Base-by-base conservation (phyloP, 2,797 vertebrate species). In the Ciconia nigra region DNA sequence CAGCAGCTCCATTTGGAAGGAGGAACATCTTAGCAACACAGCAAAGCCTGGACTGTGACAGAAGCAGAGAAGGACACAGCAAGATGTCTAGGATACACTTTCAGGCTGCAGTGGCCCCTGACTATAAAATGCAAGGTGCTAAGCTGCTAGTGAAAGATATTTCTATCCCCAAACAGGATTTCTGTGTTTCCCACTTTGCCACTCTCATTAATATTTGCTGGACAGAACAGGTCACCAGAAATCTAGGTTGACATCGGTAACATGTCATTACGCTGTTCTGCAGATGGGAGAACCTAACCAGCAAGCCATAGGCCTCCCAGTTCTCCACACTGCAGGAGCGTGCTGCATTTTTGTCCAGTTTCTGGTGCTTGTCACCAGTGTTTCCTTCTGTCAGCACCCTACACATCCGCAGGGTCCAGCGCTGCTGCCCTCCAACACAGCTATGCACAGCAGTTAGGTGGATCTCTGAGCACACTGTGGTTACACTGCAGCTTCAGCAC, bases 391-490 rank as follows among this genome's bases (percentile, higher is more conserved):
- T 18, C 61, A 63, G 71, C 39, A 52, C 55, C 35, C 65, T 3
- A 13, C 15, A 4, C 2, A 0, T 41, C 21, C 8, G 8, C 37
- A 41, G 17, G 71, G 33, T 15, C 21, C 65, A 41, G 11, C 0
- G 1, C n/a, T 47, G 26, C 57, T 54, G 44, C 26, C n/a, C 13
- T 71, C 41, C 6, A 5, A 18, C 9, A 26, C 17, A 54, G 26
- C 28, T 28, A 33, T 20, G 19, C 26, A 10, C 11, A 77, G 70
- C 24, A 72, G 33, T 8, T 17, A 13, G 10, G 13, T 19, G n/a
- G 10, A 39, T 63, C 25, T 59, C 51, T 11, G 25, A 35, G 29
- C 41, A 69, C 24, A 2, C 25, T 35, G 11, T 20, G 22, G 26
- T 51, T n/a, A 44, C 22, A 12, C 58, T 70, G 37, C 73, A 29